Evolutionary conservation across 2,113 vertebrate genomes (phyloP).

Genomic region (Marmota flaviventris): DNA sequence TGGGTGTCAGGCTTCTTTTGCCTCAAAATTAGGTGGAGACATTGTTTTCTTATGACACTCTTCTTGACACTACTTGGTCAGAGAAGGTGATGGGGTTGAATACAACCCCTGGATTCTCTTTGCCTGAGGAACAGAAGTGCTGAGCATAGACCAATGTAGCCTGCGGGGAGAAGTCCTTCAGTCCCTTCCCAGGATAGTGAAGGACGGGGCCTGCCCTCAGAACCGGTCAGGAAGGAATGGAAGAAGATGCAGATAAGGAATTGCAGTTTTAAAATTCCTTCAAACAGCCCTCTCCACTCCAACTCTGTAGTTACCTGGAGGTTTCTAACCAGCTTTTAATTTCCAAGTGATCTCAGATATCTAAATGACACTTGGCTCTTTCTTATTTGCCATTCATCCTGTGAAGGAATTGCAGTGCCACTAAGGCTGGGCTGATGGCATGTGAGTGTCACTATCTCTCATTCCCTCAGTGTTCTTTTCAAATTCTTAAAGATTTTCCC

Average conservation of each 20-base stretch:
- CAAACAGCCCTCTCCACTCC: not conserved
- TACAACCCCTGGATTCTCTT: not conserved
- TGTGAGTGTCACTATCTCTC: too few species aligned
- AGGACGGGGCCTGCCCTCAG: too few species aligned
- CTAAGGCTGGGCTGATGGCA: not conserved
- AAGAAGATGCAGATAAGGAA: not conserved
- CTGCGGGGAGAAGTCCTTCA: not conserved
- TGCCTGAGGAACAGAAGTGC: not conserved
- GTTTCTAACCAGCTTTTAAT: not conserved
- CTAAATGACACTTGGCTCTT: not conserved
- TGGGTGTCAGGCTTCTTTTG: not conserved
- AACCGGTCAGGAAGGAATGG: too few species aligned
- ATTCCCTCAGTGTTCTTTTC: not conserved
- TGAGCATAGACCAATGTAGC: not conserved
- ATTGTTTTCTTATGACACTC: not conserved
- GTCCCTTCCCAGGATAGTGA: not conserved
- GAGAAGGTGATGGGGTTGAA: not conserved
- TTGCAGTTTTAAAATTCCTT: rapidly evolving
- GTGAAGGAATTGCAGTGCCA: not conserved
- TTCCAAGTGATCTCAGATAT: too few species aligned
- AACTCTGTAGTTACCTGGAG: not conserved
- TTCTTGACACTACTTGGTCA: not conserved
- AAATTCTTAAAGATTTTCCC: not conserved
- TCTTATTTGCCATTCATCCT: not conserved
- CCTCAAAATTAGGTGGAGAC: not conserved